phyloP scores from a whole-genome alignment of 2,113 vertebrate species.

The Rousettus leschenaultii region DNA sequence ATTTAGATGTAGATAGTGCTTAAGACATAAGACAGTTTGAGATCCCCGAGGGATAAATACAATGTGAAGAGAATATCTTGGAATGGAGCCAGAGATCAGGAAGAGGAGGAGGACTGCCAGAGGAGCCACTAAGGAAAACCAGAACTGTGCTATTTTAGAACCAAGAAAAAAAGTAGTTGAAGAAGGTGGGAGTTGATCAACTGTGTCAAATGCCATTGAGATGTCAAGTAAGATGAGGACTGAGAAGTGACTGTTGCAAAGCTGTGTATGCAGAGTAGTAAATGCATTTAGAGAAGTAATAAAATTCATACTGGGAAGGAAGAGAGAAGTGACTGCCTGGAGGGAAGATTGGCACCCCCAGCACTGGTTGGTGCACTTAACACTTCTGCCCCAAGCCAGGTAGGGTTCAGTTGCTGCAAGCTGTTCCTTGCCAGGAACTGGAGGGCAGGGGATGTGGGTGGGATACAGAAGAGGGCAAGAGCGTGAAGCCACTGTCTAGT shows the following conservation, averaged over 20 bases:
- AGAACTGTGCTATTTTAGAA: not conserved
- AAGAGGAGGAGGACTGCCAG: not conserved
- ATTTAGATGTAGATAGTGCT: not conserved
- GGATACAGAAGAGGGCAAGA: not conserved
- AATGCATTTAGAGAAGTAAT: not conserved
- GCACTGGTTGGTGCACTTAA: not conserved
- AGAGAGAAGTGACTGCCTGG: not conserved
- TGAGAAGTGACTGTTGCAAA: not conserved
- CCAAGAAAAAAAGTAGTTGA: not conserved
- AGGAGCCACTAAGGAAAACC: not conserved
- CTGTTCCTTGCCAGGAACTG: not conserved
- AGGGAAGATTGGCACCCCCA: not conserved
- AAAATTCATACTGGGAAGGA: not conserved
- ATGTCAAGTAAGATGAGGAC: not conserved
- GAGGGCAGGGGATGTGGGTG: no score
- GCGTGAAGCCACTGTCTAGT: not conserved
- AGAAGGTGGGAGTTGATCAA: not conserved
- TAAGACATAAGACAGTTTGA: not conserved
- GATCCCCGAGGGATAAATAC: not conserved
- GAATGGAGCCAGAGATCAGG: not conserved
- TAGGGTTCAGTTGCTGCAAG: not conserved
- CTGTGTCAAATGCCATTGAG: not conserved
- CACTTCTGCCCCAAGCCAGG: not conserved
- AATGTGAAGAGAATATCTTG: not conserved
- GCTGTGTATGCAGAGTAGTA: not conserved